Base-by-base conservation (phyloP, 2,888 invertebrate genomes). In the Acanthosoma haemorrhoidale region DNA sequence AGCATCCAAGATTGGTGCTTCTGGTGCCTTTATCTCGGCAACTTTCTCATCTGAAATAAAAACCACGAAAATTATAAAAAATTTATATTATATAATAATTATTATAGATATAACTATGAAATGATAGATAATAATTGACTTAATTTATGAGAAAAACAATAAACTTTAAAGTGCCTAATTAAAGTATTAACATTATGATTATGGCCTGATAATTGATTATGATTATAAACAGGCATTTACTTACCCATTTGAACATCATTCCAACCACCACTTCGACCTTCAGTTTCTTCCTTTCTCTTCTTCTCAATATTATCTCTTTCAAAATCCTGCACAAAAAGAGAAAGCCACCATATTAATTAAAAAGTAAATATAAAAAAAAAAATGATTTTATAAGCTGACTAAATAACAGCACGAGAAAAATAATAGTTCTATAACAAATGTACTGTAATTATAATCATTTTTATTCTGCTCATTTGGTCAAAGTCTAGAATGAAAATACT, bases 181-280 rank as follows among this genome's bases (percentile, higher is more conserved):
- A n/a, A n/a, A n/a, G n/a, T n/a, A n/a, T n/a, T n/a, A n/a, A n/a
- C n/a, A n/a, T n/a, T n/a, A n/a, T n/a, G n/a, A n/a, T n/a, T n/a
- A n/a, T n/a, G 25, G 16, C 4, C 15, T 25, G 31, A 3, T 57
- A 57, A 31, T 13, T 31, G 31, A 51, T n/a, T 15, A 34, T 34
- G 1, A 64, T 3, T 15, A n/a, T 0, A 9, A 75, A 39, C 3
- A n/a, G 16, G 6, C 15, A 4, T 41, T 41, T 18, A 25, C 73
- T 76, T 78, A 79, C 84, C 85, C 72, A 84, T 81, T 77, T 91
- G 90, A 3, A 94, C 93, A 64, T 90, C 88, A 79, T 90, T 91
- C 93, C 93, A 93, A 1, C 91, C 90, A 74, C 91, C 89, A 59
- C 83, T 80, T 67, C 93, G 92, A 1, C 91, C 89, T 74, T 91